Conservation (phyloP, 1,140 invertebrate species). For the Trichonephila clavata region DNA sequence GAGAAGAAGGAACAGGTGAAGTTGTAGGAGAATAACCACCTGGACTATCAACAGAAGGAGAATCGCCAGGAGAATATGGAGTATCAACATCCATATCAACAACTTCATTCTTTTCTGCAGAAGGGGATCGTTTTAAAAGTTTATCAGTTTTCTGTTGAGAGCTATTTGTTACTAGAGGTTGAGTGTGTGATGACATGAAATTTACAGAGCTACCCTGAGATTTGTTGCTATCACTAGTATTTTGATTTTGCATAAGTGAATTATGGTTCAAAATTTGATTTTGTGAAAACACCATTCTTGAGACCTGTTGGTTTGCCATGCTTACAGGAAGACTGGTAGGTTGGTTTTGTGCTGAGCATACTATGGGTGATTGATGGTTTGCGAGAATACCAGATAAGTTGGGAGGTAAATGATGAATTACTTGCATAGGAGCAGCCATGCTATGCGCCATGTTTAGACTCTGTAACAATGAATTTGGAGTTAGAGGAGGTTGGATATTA, state of each 20-base stretch:
- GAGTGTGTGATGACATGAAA: slow-evolving; percentile 18
- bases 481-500: slow-evolving; percentile 36
- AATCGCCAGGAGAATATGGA: slow-evolving; percentile 79
- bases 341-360: slow-evolving; percentile 27
- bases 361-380: slow-evolving; percentile 56
- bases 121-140: slow-evolving; percentile 47
- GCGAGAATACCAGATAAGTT: slow-evolving; percentile 41
- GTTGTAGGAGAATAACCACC: slow-evolving; percentile 62
- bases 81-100: slow-evolving; percentile 86
- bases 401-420: slow-evolving; percentile 64
- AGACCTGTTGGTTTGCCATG: slow-evolving; percentile 50
- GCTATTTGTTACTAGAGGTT: neutral
- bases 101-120: slow-evolving; percentile 80
- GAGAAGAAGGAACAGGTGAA: slow-evolving; percentile 69
- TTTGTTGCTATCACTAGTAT: slow-evolving; percentile 49
- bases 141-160: slow-evolving; percentile 58
- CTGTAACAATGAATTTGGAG: slow-evolving; percentile 59
- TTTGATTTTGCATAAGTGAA: slow-evolving; percentile 56
- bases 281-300: slow-evolving; percentile 41
- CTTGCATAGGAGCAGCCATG: slow-evolving; percentile 37
- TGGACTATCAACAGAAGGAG: slow-evolving; percentile 62
- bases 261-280: slow-evolving; percentile 56
- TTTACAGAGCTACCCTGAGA: slow-evolving; percentile 39
- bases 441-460: slow-evolving; percentile 46
- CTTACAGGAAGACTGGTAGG: slow-evolving; percentile 58